Percentiles rank a stretch among this genome's conserved stretches.
Evolutionary conservation across 2,888 invertebrate genomes (phyloP).

Genomic region (Orgyia antiqua): DNA sequence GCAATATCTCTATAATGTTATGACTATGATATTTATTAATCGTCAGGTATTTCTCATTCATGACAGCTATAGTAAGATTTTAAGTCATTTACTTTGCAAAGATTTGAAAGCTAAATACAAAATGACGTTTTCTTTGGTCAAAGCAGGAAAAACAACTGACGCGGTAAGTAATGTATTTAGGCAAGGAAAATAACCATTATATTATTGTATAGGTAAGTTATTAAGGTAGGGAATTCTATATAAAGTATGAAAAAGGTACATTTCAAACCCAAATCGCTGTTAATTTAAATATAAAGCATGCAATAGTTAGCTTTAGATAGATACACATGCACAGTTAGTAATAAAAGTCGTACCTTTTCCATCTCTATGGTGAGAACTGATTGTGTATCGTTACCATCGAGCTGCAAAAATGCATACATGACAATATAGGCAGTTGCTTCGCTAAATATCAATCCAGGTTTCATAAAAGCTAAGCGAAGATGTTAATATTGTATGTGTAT

Average conservation of each 20-base stretch:
- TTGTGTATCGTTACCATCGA: constrained; percentile 75
- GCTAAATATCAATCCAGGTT: constrained; percentile 38
- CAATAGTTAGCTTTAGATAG: constrained; percentile 26
- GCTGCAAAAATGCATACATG: constrained; percentile 77
- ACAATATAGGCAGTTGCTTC: constrained; percentile 44
- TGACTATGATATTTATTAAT: too few relatives aligned
- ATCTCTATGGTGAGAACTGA: constrained; percentile 75
- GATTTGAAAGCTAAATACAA: too few relatives aligned
- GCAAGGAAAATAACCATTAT: too few relatives aligned
- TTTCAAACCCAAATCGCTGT: constrained; percentile 20
- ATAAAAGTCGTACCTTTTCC: constrained; percentile 76
- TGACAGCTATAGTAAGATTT: too few relatives aligned
- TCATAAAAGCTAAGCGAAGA: constrained; percentile 41
- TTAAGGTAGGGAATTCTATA: too few relatives aligned
- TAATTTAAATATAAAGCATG: constrained; percentile 32
- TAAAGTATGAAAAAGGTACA: constrained; percentile 71
- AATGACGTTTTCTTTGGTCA: too few relatives aligned
- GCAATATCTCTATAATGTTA: too few relatives aligned
- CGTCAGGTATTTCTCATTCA: too few relatives aligned
- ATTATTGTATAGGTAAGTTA: too few relatives aligned
- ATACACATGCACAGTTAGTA: constrained; percentile 22
- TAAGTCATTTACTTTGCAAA: too few relatives aligned
- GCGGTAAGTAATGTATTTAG: too few relatives aligned
- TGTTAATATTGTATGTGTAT: constrained; percentile 1
- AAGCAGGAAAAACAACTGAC: too few relatives aligned